Conservation (phyloP, 30 jellyfish, hydroid and myxozoan species). For the Aurelia sp. region DNA sequence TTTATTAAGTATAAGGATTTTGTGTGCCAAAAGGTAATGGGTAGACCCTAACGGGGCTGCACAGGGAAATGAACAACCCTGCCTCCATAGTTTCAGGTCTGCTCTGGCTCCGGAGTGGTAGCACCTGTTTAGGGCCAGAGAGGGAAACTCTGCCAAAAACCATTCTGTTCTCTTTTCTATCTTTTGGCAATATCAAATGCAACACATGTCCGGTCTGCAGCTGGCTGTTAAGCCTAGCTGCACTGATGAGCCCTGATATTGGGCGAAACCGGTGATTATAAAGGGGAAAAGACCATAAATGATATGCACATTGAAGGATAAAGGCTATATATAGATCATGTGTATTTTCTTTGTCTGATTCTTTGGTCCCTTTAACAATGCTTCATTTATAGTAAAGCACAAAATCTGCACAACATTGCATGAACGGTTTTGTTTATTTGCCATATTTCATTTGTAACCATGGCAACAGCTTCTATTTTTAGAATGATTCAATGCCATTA, state of each 20-base stretch:
- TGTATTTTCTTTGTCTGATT: no score
- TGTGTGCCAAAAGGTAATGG: constrained; percentile 16
- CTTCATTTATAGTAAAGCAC: no score
- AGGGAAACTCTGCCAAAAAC: constrained; percentile 36
- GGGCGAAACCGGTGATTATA: constrained; percentile 45
- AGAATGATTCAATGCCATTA: no score
- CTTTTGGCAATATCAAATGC: neutral
- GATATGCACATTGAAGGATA: no score
- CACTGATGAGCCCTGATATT: no score
- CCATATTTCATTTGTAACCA: no score
- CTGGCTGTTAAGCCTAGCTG: neutral
- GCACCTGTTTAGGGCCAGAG: constrained; percentile 58
- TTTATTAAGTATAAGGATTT: neutral
- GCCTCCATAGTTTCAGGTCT: constrained; percentile 49
- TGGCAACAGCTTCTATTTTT: no score
- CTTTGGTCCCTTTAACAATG: no score
- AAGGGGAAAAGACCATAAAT: neutral
- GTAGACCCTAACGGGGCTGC: constrained; percentile 21
- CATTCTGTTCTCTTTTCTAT: neutral
- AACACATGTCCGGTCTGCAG: constrained; percentile 27
- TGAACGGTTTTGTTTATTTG: no score
- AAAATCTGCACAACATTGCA: no score
- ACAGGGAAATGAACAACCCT: constrained; percentile 47
- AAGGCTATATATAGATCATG: no score
- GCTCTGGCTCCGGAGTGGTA: constrained; percentile 55